phyloP scores from a whole-genome alignment of 2,888 invertebrate genomes.

The Leptinotarsa juncta region DNA sequence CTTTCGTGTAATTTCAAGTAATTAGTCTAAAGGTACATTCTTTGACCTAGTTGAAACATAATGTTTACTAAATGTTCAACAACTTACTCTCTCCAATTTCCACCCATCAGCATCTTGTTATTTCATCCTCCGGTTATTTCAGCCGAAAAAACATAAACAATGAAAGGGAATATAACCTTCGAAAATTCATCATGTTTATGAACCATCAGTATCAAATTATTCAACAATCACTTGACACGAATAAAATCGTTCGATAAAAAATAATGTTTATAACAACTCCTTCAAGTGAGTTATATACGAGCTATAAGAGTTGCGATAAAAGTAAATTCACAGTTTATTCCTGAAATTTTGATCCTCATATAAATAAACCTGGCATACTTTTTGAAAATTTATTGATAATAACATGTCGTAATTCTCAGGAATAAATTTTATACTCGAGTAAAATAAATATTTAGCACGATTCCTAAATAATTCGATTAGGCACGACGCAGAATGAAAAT shows the following conservation, averaged over 20 bases:
- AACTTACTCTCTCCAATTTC: too few relatives aligned
- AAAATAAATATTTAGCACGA: conserved; percentile 16
- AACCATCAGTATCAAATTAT: conserved; percentile 1
- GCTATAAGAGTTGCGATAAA: conserved; percentile 48
- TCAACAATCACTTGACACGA: conserved; percentile 22
- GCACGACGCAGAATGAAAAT: not conserved
- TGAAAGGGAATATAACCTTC: not conserved
- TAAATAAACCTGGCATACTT: conserved; percentile 42
- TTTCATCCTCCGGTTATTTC: not conserved
- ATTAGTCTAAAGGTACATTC: too few relatives aligned
- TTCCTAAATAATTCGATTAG: not conserved
- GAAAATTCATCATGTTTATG: not conserved
- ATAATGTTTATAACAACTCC: conserved; percentile 31
- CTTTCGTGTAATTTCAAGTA: too few relatives aligned
- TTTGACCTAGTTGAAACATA: too few relatives aligned
- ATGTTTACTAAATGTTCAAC: too few relatives aligned
- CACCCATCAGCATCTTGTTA: too few relatives aligned
- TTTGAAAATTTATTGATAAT: conserved; percentile 1
- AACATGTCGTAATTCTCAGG: conserved; percentile 15
- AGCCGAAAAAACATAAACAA: not conserved
- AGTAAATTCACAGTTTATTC: conserved; percentile 53
- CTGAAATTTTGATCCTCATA: conserved; percentile 37
- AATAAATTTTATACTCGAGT: conserved; percentile 16
- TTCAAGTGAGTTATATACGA: conserved; percentile 34
- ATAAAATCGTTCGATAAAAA: conserved; percentile 33